Percentiles rank a stretch among this genome's conserved stretches.
Conservation (phyloP, 2,797 vertebrate genomes). For the Zalophus californianus region DNA sequence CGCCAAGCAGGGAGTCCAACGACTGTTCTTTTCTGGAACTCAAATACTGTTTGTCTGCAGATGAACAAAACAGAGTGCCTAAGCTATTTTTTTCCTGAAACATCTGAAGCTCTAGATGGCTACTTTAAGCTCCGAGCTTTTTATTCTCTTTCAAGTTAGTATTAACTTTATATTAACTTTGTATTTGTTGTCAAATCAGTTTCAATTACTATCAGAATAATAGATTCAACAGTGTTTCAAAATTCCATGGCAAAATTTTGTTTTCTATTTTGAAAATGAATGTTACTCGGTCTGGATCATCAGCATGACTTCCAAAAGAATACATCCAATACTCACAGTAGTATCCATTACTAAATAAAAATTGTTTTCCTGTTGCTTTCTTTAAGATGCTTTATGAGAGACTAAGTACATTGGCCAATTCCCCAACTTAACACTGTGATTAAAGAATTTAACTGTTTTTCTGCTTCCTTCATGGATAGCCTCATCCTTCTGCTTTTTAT, state of each 20-base stretch:
- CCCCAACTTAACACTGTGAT: background rate
- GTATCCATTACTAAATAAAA: background rate
- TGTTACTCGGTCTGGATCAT: background rate
- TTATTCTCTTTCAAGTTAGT: background rate
- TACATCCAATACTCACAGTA: background rate
- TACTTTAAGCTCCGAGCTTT: background rate
- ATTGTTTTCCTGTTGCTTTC: background rate
- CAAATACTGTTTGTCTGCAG: background rate
- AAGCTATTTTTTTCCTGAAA: background rate
- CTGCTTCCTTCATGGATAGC: background rate
- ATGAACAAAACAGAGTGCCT: background rate
- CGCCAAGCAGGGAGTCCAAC: fast-evolving
- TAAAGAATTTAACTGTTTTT: background rate
- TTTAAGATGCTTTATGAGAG: background rate
- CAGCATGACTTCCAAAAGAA: background rate
- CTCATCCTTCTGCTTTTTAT: background rate
- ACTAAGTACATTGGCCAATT: background rate
- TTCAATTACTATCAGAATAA: background rate
- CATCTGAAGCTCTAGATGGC: background rate
- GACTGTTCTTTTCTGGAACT: background rate
- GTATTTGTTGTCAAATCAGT: background rate
- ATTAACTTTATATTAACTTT: background rate
- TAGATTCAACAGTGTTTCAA: background rate
- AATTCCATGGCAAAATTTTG: background rate
- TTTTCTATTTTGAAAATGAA: background rate